A percentile compares a stretch with the other conserved stretches of the same genome.
These are phyloP conservation scores for Steinernema hermaphroditum DNA, from an alignment of 2,888 invertebrate species.

Conservation along the genomic window DNA sequence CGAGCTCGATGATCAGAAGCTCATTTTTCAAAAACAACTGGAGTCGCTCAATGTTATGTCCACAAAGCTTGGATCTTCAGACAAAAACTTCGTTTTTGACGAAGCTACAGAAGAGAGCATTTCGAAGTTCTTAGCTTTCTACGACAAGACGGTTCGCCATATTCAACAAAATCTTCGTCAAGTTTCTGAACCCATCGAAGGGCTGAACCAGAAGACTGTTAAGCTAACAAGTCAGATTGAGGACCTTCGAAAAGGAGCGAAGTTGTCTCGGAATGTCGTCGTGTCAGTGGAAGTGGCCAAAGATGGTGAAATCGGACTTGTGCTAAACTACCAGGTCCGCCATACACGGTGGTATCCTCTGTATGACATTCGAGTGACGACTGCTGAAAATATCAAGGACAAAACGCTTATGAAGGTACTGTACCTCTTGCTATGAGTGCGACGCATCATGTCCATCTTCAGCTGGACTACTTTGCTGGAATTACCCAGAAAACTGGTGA, in stretches of 20 bases:
- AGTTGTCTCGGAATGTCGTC: background rate
- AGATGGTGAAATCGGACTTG: conserved; percentile 27
- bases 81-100: conserved; percentile 30
- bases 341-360: conserved; percentile 56
- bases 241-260: background rate
- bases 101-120: conserved; percentile 31
- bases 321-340: conserved; percentile 48
- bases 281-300: background rate
- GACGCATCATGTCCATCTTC: conserved; percentile 55
- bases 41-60: conserved; percentile 56
- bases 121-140: conserved; percentile 37
- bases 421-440: conserved; percentile 37
- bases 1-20: conserved; percentile 32
- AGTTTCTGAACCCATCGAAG: conserved; percentile 34
- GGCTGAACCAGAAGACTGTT: conserved; percentile 35
- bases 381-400: conserved; percentile 29
- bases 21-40: conserved; percentile 45
- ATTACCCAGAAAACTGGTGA: conserved; percentile 67
- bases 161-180: conserved; percentile 33
- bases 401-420: conserved; percentile 27
- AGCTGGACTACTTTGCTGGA: conserved; percentile 65
- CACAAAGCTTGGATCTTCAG: conserved; percentile 34
- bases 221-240: conserved; percentile 22
- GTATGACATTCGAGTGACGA: conserved; percentile 60
- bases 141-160: conserved; percentile 32